A percentile compares a stretch with the other conserved stretches of the same genome.
Evolutionary conservation across 2,888 invertebrate genomes (phyloP).

Genomic region (Phaonia tiefii): DNA sequence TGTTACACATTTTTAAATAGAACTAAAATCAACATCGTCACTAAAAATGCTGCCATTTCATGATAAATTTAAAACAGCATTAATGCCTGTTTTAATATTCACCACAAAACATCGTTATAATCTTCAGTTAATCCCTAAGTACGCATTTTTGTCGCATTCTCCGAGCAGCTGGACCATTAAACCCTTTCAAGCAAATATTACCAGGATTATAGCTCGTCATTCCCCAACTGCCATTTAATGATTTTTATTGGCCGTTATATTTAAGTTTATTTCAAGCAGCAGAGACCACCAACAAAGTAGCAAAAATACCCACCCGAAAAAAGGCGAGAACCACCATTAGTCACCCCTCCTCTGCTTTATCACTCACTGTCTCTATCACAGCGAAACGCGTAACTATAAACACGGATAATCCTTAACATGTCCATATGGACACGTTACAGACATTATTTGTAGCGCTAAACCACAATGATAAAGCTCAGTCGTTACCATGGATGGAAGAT

Average conservation of each 20-base stretch:
- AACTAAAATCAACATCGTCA: no score
- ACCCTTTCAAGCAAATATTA: no score
- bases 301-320: neutral
- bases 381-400: neutral
- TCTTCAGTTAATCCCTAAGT: no score
- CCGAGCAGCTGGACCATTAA: no score
- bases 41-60: no score
- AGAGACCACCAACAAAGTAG: neutral
- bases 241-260: neutral
- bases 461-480: neutral
- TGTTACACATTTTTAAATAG: no score
- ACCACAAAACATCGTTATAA: no score
- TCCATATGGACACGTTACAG: conserved; percentile 21
- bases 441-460: neutral
- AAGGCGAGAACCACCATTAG: neutral
- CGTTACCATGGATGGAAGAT: no score
- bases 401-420: neutral
- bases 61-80: no score
- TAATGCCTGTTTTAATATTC: no score
- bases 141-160: no score
- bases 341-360: neutral
- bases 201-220: neutral
- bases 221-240: neutral
- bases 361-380: no score
- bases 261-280: neutral